Conservation (phyloP, 2,113 vertebrate species). For the Tachysurus fulvidraco region DNA sequence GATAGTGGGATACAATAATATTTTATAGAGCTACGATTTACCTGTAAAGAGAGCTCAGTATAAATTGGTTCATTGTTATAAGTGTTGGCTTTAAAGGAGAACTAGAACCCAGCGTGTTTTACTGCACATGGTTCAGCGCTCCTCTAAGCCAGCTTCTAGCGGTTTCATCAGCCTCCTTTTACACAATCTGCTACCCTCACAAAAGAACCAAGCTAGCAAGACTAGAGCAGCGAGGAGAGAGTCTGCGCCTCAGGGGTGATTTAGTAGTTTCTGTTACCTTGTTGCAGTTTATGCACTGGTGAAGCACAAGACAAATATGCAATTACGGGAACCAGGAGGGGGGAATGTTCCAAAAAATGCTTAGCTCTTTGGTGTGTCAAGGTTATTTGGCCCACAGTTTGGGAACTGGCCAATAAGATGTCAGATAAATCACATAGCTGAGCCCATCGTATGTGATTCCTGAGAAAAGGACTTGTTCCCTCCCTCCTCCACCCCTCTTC, state of each 20-base stretch:
- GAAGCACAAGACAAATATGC: conserved; percentile 66
- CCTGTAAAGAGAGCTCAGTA: conserved; percentile 49
- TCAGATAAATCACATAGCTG: conserved; percentile 67
- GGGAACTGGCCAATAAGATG: conserved; percentile 21
- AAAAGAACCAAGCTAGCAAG: conserved; percentile 57
- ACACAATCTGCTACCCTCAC: conserved; percentile 61
- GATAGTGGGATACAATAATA: not conserved
- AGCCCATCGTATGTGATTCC: conserved; percentile 44
- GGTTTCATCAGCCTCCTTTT: conserved; percentile 64
- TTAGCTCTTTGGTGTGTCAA: conserved; percentile 47
- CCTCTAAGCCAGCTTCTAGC: conserved; percentile 64
- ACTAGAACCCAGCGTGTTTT: conserved; percentile 63
- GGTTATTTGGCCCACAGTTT: conserved; percentile 38
- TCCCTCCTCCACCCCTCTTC: conserved; percentile 1
- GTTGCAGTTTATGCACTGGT: conserved; percentile 53
- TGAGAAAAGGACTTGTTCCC: conserved; percentile 27
- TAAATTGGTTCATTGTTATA: conserved; percentile 52
- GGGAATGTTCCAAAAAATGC: conserved; percentile 25
- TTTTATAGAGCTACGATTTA: not conserved
- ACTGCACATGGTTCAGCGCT: conserved; percentile 67
- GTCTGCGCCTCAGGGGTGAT: conserved; percentile 61
- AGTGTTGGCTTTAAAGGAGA: conserved; percentile 60
- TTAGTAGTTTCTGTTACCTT: conserved; percentile 64
- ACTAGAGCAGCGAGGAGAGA: conserved; percentile 50
- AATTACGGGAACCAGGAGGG: conserved; percentile 57